Evolutionary conservation across 2,888 invertebrate genomes (phyloP), one percentile per base, ranked within the genome.

Genomic region (Drosophila formosana): DNA sequence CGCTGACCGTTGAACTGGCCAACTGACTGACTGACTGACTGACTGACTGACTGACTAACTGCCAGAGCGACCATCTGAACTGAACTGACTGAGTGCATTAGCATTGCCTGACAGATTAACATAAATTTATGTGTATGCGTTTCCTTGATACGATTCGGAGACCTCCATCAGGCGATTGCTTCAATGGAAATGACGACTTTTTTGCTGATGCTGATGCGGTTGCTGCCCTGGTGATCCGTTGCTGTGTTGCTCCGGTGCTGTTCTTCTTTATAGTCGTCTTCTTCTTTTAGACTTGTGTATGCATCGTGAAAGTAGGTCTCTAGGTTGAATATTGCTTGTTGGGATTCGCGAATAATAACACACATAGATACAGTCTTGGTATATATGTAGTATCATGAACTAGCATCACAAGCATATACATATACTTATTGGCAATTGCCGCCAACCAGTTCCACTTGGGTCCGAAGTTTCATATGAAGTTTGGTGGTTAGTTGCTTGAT

Each of bases 101-200:
- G 82, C 87, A 89, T 87, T 76, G 85, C 75, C 78, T 68, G 70
- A 58, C 65, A 73, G 84, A 81, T 78, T 84, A 70, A 78, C 83
- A 86, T 84, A 80, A 74, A 82, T 86, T 88, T 68, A 74, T 75
- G 62, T 60, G 66, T 69, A 63, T 77, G 68, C 63, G 82, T 88
- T 88, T 86, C 87, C 85, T 89, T 87, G 88, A 88, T 87, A 82
- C 88, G 76, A 85, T 85, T 88, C 71, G 53, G 51, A 85, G 86
- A 85, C 88, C 82, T 77, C 83, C 81, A 70, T 63, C 66, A 62
- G 66, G 60, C 64, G 65, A 66, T 58, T 66, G 75, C 62, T 62
- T 72, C 71, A 78, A 66, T 75, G 78, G 34, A 78, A 78, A 71
- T 71, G 56, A 60, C n/a, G 53, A 66, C 51, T 47, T 47, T 56